Percentiles rank a stretch among this genome's conserved stretches.
These are phyloP conservation scores for Cyanoliseus patagonus DNA, from an alignment of 2,113 vertebrate genomes.

Conservation along the genomic window DNA sequence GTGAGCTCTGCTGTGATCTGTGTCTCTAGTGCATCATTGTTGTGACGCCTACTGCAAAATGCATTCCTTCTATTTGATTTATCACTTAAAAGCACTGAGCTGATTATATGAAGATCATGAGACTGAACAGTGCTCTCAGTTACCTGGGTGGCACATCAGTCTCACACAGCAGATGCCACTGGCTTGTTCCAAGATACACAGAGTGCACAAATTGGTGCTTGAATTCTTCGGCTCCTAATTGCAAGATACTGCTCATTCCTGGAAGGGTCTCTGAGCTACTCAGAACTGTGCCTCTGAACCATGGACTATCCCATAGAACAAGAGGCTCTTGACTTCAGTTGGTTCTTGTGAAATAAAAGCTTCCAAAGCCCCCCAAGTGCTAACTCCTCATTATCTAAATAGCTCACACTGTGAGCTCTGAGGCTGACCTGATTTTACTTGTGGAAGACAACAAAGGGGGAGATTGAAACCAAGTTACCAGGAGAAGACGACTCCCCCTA, in stretches of 20 bases:
- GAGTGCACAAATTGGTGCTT: not conserved
- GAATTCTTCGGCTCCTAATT: not conserved
- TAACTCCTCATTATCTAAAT: slow-evolving; percentile 3
- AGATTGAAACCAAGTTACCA: not conserved
- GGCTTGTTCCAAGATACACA: not conserved
- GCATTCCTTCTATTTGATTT: not conserved
- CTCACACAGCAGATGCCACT: not conserved
- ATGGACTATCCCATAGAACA: not conserved
- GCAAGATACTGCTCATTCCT: not conserved
- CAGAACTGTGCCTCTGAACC: not conserved
- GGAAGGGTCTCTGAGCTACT: not conserved
- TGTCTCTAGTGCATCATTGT: not conserved
- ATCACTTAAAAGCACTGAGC: not conserved
- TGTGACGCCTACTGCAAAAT: not conserved
- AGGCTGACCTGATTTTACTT: slow-evolving; percentile 33
- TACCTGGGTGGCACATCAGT: not conserved
- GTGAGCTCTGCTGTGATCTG: not conserved
- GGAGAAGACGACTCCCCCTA: not conserved
- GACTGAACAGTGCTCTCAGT: not conserved
- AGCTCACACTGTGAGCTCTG: not conserved
- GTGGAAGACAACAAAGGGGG: not conserved
- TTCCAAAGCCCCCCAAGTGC: not conserved
- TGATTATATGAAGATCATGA: not conserved
- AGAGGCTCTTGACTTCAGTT: slow-evolving; percentile 23
- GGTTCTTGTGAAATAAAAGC: not conserved